Evolutionary conservation across 1,140 invertebrate species (phyloP).

Genomic region (Diabrotica virgifera): DNA sequence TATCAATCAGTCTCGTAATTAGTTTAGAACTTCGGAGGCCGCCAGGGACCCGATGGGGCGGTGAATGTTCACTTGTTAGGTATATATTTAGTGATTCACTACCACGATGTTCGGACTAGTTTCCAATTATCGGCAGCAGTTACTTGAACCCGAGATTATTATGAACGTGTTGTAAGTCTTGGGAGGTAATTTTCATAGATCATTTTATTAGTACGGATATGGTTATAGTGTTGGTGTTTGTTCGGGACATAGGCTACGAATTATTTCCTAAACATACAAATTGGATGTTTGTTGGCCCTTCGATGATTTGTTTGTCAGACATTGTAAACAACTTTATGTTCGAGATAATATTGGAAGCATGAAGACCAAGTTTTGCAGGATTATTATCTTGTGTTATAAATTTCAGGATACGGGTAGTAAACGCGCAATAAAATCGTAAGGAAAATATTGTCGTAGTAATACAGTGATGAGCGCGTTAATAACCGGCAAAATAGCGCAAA

Average conservation of each 20-base stretch:
- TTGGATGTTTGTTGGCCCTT: neutral
- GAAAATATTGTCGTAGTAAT: too few species aligned
- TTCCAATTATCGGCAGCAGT: neutral
- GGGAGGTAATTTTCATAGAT: slow-evolving; percentile 2
- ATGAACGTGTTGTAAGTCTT: neutral
- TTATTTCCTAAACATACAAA: neutral
- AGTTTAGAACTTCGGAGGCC: neutral
- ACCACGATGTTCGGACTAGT: neutral
- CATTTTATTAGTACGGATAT: slow-evolving; percentile 1
- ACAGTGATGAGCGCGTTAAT: too few species aligned
- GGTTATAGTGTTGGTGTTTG: neutral
- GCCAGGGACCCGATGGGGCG: neutral
- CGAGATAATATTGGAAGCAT: too few species aligned
- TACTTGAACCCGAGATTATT: neutral
- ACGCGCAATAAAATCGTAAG: too few species aligned
- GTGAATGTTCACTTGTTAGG: neutral
- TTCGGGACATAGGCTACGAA: neutral
- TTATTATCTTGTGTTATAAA: too few species aligned
- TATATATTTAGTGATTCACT: slow-evolving; percentile 3
- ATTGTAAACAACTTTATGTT: too few species aligned
- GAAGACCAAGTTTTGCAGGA: too few species aligned
- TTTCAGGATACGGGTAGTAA: too few species aligned
- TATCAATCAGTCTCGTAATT: neutral
- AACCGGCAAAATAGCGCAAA: too few species aligned
- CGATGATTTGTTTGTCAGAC: too few species aligned